These are phyloP conservation scores for Caenorhabditis uteleia DNA, from an alignment of 2,888 invertebrate genomes.

Conservation along the genomic window DNA sequence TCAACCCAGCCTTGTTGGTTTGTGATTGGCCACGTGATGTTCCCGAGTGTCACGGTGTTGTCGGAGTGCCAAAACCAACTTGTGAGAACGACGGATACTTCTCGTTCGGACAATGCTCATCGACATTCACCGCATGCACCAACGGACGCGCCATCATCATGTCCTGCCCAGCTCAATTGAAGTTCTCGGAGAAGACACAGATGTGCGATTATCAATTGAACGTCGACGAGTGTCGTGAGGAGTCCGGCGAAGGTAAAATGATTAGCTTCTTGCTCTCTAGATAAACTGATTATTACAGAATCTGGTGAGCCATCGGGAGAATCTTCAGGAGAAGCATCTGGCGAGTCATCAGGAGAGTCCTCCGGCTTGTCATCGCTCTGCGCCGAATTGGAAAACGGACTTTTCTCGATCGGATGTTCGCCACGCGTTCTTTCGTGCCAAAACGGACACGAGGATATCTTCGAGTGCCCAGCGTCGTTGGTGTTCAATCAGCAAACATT, in stretches of 20 bases:
- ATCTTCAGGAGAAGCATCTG: conserved; percentile 10
- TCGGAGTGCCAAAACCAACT: not conserved
- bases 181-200: conserved; percentile 14
- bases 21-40: conserved; percentile 25
- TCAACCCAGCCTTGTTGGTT: conserved; percentile 21
- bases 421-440: conserved; percentile 22
- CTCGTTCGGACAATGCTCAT: conserved; percentile 27
- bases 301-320: conserved; percentile 23
- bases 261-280: conserved; percentile 2
- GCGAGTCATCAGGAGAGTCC: conserved; percentile 2
- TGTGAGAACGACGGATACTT: conserved; percentile 22
- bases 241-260: conserved; percentile 8
- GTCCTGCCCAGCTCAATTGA: conserved; percentile 28
- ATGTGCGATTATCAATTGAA: conserved; percentile 14
- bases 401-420: conserved; percentile 22
- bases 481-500: conserved; percentile 24
- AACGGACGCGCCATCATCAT: conserved; percentile 23
- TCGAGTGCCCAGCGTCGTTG: conserved; percentile 19
- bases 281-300: no score
- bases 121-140: conserved; percentile 29
- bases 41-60: conserved; percentile 11
- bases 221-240: conserved; percentile 11
- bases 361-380: conserved; percentile 8
- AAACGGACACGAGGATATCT: conserved; percentile 10
- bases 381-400: conserved; percentile 9